These are phyloP conservation scores for Cercopithecus neglectus DNA, from an alignment of 2,797 vertebrate species.

Conservation along the genomic window DNA sequence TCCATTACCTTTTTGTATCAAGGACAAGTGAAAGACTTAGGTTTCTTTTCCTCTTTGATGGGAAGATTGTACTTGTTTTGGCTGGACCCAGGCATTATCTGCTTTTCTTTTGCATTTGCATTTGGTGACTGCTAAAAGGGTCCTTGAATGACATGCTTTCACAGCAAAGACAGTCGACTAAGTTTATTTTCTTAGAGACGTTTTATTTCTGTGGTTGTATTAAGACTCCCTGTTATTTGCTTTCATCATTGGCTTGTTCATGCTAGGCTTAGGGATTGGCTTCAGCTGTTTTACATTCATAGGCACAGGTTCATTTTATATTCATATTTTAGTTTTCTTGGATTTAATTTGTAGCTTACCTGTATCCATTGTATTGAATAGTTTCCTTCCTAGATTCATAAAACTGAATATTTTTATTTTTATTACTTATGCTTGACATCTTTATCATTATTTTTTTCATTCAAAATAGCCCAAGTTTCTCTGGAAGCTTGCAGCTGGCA, in stretches of 20 bases:
- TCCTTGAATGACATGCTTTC: not conserved
- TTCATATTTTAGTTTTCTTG: slow-evolving; percentile 36
- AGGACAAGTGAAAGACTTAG: slow-evolving; percentile 45
- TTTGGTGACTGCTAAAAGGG: slow-evolving; percentile 2
- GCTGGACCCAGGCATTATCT: not conserved
- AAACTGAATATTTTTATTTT: not conserved
- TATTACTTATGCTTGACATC: not conserved
- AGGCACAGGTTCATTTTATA: not conserved
- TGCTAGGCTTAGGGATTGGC: not conserved
- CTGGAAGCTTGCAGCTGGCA: slow-evolving; percentile 25
- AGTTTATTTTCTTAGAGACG: slow-evolving; percentile 2
- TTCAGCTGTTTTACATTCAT: slow-evolving; percentile 20
- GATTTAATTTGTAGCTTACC: slow-evolving; percentile 1
- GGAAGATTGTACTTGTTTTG: slow-evolving; percentile 24
- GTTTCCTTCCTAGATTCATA: not conserved
- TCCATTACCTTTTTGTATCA: slow-evolving; percentile 37
- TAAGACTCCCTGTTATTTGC: slow-evolving; percentile 6
- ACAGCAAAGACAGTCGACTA: slow-evolving; percentile 20
- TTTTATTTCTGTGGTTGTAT: slow-evolving; percentile 13
- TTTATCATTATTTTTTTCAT: not conserved
- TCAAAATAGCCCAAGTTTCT: not conserved
- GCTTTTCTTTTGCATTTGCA: slow-evolving; percentile 3
- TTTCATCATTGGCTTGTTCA: not conserved
- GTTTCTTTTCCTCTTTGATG: slow-evolving; percentile 37
- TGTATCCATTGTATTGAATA: not conserved